Evolutionary conservation across 2,888 invertebrate genomes (phyloP).

Genomic region (Agonopterix arenella): DNA sequence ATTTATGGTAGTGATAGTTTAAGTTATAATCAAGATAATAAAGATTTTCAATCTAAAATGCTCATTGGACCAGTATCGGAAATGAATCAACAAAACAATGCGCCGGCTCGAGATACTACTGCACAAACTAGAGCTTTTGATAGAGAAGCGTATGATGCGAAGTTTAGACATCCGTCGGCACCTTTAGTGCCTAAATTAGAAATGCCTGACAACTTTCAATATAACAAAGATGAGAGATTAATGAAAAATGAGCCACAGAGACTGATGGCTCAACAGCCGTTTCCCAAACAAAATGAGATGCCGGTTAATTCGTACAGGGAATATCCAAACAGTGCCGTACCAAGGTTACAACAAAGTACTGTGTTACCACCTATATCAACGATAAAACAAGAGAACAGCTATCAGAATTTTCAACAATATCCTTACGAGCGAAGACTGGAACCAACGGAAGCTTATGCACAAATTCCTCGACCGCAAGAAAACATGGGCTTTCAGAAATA

Average conservation of each 20-base stretch:
- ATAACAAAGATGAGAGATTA: constrained; percentile 54
- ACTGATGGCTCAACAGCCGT: constrained; percentile 31
- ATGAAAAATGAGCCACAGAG: constrained; percentile 46
- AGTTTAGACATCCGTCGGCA: constrained; percentile 60
- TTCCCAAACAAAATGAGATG: constrained; percentile 39
- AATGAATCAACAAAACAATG: constrained; percentile 66
- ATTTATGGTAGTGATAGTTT: constrained; percentile 65
- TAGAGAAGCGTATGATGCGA: constrained; percentile 58
- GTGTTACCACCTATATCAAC: constrained; percentile 70
- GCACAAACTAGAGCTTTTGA: constrained; percentile 64
- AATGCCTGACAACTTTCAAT: constrained; percentile 61
- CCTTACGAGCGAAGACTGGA: constrained; percentile 49
- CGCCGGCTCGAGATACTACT: constrained; percentile 47
- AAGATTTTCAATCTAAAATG: constrained; percentile 76
- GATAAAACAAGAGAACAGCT: constrained; percentile 66
- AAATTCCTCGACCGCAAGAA: constrained; percentile 48
- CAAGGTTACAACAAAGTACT: constrained; percentile 43
- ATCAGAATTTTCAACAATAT: constrained; percentile 53
- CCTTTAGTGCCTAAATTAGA: constrained; percentile 69
- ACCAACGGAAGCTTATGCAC: constrained; percentile 36
- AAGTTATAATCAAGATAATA: constrained; percentile 68
- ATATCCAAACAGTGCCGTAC: constrained; percentile 42
- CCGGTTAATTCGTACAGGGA: constrained; percentile 42
- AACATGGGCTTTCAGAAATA: constrained; percentile 64
- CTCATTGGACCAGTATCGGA: constrained; percentile 74